Percentiles rank a stretch among this genome's conserved stretches.
Conservation (phyloP, 2,113 vertebrate genomes). For the Oncorhynchus gorbuscha region DNA sequence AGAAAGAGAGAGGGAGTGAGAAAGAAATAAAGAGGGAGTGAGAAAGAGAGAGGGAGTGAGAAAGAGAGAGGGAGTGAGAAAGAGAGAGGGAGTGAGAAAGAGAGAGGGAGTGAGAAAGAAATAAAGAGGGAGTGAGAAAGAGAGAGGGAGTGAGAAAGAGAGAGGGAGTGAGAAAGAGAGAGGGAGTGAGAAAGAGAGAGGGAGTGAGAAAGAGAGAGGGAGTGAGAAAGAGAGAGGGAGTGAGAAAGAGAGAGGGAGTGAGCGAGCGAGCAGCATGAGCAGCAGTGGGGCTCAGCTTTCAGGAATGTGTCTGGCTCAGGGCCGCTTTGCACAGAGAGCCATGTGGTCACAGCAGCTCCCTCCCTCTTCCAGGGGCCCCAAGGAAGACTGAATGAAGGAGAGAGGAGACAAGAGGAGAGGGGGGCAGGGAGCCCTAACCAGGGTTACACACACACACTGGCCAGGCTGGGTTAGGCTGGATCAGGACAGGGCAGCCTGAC, state of each 20-base stretch:
- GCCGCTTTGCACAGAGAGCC: conserved; percentile 63
- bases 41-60: conserved; percentile 26
- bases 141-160: conserved; percentile 27
- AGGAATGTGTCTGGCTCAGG: conserved; percentile 76
- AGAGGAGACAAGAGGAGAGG: neutral
- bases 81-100: conserved; percentile 26
- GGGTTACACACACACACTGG: neutral
- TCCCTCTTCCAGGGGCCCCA: conserved; percentile 66
- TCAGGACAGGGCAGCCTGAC: neutral
- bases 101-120: conserved; percentile 10
- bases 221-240: conserved; percentile 36
- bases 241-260: conserved; percentile 29
- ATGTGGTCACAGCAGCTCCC: conserved; percentile 68
- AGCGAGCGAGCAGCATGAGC: conserved; percentile 25
- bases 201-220: conserved; percentile 31
- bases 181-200: conserved; percentile 11
- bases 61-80: conserved; percentile 23
- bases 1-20: conserved; percentile 28
- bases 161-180: conserved; percentile 22
- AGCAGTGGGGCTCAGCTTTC: conserved; percentile 67
- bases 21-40: conserved; percentile 24
- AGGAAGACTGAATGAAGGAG: conserved; percentile 41
- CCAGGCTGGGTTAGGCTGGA: neutral
- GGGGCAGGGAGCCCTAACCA: neutral
- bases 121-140: conserved; percentile 18